Base-by-base conservation (phyloP, 2,797 vertebrate species). In the Tamandua tetradactyla region DNA sequence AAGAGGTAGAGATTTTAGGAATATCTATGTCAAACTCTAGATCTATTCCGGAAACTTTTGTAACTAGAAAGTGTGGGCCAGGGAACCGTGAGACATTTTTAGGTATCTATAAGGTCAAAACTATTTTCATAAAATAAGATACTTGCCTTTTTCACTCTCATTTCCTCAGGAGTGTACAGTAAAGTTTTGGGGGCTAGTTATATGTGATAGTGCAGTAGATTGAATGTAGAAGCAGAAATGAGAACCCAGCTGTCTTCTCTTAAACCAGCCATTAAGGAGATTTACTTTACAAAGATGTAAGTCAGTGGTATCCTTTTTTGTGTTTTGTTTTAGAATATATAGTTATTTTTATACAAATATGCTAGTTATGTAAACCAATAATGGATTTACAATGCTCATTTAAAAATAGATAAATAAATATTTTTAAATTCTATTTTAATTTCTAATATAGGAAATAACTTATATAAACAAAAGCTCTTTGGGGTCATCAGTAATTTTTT, bases 381-480 rank as follows among this genome's bases (percentile, higher is more conserved):
- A 59, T 83, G 59, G 12, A 5, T 17, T 37, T 76, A 47, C n/a
- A 76, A 17, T 61, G 66, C 17, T 37, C 69, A 44, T 62, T 66
- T 75, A 44, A 27, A 82, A 82, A 55, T 71, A 17, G 83, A 66
- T 61, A 55, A 49, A 72, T 40, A 69, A 79, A 47, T 80, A 74
- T 61, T 92, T 32, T 35, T 81, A 89, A 84, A 89, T 49, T 86
- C 1, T 94, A 27, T 32, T 90, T 75, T 81, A 74, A 89, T 94
- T 93, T 89, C 75, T 87, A 89, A 84, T 42, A 14, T 86, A 62
- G 17, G 84, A 71, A 47, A 57, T n/a, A 80, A 35, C 25, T 13
- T 47, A 91, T n/a, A 35, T 11, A 35, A 88, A 61, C 47, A 86
- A 93, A 93, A 76, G 15, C 14, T 87, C 64, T 89, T 91, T 47